A percentile compares a stretch with the other conserved stretches of the same genome.
Conservation (phyloP, 2,888 invertebrate species). For the Drosophila histrio region DNA sequence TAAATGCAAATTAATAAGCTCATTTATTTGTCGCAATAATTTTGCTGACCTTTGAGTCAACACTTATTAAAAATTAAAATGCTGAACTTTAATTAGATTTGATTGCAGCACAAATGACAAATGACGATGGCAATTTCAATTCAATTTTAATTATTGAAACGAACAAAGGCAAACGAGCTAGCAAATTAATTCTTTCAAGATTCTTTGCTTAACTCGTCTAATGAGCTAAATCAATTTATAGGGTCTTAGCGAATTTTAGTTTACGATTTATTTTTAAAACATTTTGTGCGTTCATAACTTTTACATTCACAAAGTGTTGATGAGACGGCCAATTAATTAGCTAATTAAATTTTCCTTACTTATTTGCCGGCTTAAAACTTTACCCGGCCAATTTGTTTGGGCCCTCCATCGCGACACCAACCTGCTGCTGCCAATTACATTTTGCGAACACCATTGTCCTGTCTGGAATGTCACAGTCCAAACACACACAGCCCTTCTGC, state of each 20-base stretch:
- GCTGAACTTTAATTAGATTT: conserved; percentile 19
- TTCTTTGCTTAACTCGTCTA: conserved; percentile 23
- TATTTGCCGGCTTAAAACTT: conserved; percentile 38
- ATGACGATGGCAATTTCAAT: conserved; percentile 3
- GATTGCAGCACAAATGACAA: conserved; percentile 13
- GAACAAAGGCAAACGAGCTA: conserved; percentile 31
- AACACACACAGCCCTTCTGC: conserved; percentile 11
- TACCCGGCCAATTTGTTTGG: conserved; percentile 31
- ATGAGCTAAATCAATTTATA: conserved; percentile 27
- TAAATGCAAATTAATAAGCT: background rate
- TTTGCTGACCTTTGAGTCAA: background rate
- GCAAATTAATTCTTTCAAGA: conserved; percentile 47
- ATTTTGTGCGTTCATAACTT: conserved; percentile 20
- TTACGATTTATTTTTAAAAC: conserved; percentile 25
- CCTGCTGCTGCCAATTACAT: conserved; percentile 44
- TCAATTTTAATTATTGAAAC: conserved; percentile 57
- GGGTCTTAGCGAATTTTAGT: conserved; percentile 13
- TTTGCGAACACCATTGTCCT: conserved; percentile 17
- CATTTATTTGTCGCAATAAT: background rate
- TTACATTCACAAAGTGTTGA: conserved; percentile 26
- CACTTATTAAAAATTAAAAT: background rate
- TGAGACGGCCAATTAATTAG: conserved; percentile 62
- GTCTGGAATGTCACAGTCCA: conserved; percentile 15
- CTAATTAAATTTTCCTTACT: conserved; percentile 67
- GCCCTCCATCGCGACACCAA: conserved; percentile 13